Evolutionary conservation across 2,113 vertebrate genomes (phyloP).

Genomic region (Eolophus roseicapilla): DNA sequence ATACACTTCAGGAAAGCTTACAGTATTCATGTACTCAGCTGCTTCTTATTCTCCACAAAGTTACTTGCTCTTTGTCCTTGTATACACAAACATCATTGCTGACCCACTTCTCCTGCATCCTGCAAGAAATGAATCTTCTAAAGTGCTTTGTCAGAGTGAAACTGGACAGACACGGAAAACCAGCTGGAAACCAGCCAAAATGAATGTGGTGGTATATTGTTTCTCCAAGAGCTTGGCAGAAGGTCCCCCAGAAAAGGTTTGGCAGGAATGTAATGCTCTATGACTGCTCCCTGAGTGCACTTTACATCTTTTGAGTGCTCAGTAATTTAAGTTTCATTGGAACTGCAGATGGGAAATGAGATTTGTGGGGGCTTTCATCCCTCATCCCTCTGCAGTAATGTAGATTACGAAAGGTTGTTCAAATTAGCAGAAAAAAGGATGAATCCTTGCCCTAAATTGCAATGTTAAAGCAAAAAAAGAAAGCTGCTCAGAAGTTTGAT

Average conservation of each 20-base stretch:
- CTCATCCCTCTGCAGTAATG: background rate
- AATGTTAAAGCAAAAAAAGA: background rate
- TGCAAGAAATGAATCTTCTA: background rate
- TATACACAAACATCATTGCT: background rate
- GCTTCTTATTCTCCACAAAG: background rate
- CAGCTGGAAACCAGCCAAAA: background rate
- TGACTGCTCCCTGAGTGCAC: background rate
- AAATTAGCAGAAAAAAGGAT: background rate
- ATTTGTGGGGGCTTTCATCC: background rate
- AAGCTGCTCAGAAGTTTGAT: background rate
- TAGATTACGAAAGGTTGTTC: background rate
- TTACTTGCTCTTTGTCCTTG: background rate
- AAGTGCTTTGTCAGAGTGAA: background rate
- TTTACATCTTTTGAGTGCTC: background rate
- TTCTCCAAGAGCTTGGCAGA: conserved; percentile 42
- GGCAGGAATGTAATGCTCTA: background rate
- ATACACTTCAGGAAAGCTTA: background rate
- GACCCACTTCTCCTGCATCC: background rate
- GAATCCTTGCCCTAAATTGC: background rate
- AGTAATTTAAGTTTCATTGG: background rate
- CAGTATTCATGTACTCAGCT: background rate
- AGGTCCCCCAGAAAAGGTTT: background rate
- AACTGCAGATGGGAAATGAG: background rate
- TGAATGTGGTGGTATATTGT: background rate
- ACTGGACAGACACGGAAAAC: background rate